A percentile compares a stretch with the other conserved stretches of the same genome.
These are phyloP conservation scores for Rhea americana DNA, from an alignment of 2,113 vertebrate species.

Conservation along the genomic window DNA sequence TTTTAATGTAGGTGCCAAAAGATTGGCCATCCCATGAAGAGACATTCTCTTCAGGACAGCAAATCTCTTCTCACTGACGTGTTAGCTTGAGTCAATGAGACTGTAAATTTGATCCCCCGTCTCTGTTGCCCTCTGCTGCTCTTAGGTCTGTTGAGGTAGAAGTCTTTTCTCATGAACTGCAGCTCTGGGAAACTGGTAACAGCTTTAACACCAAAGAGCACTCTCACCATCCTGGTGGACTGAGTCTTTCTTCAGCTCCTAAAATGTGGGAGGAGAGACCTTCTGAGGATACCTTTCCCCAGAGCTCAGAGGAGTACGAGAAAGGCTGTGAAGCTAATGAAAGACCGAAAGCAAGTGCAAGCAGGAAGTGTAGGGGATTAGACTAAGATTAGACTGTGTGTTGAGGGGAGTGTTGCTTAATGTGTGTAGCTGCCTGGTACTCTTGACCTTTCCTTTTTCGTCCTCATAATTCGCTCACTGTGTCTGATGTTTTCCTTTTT, in stretches of 20 bases:
- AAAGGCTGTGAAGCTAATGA: too few species aligned
- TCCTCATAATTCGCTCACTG: not conserved
- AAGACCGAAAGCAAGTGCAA: not conserved
- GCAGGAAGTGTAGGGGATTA: not conserved
- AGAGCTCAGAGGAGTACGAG: too few species aligned
- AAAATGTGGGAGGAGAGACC: not conserved
- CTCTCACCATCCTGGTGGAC: not conserved
- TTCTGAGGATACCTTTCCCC: not conserved
- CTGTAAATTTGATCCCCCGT: not conserved
- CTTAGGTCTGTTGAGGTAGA: not conserved
- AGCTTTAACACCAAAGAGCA: not conserved
- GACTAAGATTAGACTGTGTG: not conserved
- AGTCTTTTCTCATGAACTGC: not conserved
- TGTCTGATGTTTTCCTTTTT: not conserved
- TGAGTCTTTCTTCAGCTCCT: not conserved
- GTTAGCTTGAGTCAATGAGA: not conserved
- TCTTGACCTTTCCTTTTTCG: not conserved
- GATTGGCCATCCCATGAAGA: not conserved
- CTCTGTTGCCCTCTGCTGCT: not conserved
- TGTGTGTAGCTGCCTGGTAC: not conserved
- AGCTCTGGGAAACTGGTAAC: not conserved
- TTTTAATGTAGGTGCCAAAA: not conserved
- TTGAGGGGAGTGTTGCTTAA: not conserved
- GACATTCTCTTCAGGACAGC: not conserved
- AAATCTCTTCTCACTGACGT: not conserved